phyloP scores from a whole-genome alignment of 2,797 vertebrate genomes.

The Pseudotriccus pelzelni region DNA sequence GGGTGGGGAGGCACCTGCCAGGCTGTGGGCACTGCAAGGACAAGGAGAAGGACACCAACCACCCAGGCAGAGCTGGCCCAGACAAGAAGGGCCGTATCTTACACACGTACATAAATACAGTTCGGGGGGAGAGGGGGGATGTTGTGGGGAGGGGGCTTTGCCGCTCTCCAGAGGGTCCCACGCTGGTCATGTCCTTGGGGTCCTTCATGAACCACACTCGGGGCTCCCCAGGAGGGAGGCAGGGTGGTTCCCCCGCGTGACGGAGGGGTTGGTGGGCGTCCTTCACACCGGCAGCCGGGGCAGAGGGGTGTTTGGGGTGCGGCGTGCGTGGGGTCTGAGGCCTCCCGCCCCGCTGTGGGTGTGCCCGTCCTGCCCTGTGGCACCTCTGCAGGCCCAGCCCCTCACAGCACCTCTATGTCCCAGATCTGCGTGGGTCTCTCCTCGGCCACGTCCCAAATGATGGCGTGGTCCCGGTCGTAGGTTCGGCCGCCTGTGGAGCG shows the following conservation, averaged over 20 bases:
- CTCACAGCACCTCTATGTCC: slow-evolving; percentile 83
- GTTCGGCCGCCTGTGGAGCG: slow-evolving; percentile 80
- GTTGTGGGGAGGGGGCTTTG: not conserved
- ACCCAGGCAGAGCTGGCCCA: not conserved
- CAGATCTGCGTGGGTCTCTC: slow-evolving; percentile 84
- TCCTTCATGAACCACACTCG: rapidly evolving
- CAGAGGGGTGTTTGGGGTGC: not conserved
- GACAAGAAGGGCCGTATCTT: not conserved
- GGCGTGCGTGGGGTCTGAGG: rapidly evolving
- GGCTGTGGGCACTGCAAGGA: not conserved
- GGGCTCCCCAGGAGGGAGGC: not conserved
- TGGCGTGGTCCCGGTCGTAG: slow-evolving; percentile 87
- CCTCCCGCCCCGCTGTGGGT: rapidly evolving
- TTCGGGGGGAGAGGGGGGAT: not conserved
- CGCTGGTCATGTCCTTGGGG: rapidly evolving
- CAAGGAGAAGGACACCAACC: not conserved
- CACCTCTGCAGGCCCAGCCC: not conserved
- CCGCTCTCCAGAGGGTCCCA: not conserved
- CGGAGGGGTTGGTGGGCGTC: not conserved
- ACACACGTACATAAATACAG: slow-evolving; percentile 63
- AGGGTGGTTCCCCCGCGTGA: rapidly evolving
- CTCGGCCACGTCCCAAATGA: slow-evolving; percentile 81
- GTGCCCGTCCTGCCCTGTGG: not conserved
- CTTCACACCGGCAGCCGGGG: not conserved
- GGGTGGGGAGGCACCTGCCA: not conserved